A percentile compares a stretch with the other conserved stretches of the same genome.
phyloP scores from a whole-genome alignment of 2,113 vertebrate genomes.

The Malurus melanocephalus region DNA sequence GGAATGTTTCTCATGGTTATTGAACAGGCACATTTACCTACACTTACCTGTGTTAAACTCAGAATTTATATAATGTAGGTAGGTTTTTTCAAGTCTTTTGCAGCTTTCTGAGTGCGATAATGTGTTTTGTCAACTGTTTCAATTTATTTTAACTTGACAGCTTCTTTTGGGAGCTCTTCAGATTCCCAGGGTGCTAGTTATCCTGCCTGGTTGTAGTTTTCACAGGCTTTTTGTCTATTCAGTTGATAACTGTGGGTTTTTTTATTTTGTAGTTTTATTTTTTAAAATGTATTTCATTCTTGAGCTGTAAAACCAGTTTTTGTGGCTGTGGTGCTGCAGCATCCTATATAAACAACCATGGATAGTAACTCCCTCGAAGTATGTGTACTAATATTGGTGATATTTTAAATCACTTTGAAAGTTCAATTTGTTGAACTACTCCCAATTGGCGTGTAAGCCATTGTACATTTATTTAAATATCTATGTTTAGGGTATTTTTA shows the following conservation, averaged over 20 bases:
- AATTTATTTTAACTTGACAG: constrained; percentile 1
- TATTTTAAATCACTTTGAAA: not conserved
- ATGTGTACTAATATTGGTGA: not conserved
- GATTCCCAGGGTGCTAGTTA: not conserved
- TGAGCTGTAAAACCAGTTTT: not conserved
- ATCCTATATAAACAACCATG: not conserved
- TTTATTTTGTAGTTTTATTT: not conserved
- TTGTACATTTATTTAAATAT: not conserved
- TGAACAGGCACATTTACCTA: not conserved
- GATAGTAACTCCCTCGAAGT: not conserved
- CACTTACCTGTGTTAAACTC: not conserved
- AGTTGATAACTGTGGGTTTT: not conserved
- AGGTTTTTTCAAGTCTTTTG: not conserved
- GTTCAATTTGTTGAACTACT: not conserved
- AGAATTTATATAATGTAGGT: not conserved
- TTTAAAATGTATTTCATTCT: not conserved
- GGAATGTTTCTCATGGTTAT: not conserved
- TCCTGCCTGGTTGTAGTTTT: not conserved
- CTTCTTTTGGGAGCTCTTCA: not conserved
- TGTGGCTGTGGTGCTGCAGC: not conserved
- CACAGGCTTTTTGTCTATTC: not conserved
- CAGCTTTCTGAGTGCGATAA: not conserved
- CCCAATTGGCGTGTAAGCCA: not conserved
- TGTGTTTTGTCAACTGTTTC: constrained; percentile 6
- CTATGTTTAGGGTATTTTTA: not conserved